Evolutionary conservation across 2,797 vertebrate species (phyloP).

Genomic region (Cossypha dichroa): DNA sequence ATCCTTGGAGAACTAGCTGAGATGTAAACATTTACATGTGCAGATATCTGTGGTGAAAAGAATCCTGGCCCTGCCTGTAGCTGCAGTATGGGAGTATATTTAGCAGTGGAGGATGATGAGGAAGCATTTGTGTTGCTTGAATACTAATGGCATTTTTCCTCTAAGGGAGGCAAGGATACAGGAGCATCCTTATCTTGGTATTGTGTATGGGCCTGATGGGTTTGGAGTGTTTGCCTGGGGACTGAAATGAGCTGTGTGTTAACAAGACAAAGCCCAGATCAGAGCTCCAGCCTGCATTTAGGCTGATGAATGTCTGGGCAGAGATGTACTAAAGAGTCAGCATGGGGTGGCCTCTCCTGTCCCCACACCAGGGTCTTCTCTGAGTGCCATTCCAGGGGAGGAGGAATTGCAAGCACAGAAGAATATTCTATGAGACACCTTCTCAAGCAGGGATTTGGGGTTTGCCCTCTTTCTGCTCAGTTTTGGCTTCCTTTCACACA

Average conservation of each 20-base stretch:
- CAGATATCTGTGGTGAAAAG: background rate
- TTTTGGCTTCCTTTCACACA: background rate
- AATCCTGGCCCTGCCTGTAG: background rate
- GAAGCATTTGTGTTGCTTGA: background rate
- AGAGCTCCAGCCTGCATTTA: background rate
- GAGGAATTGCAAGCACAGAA: background rate
- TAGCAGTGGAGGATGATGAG: background rate
- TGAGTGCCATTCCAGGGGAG: background rate
- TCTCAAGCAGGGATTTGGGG: background rate
- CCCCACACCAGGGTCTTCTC: background rate
- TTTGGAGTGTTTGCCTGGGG: background rate
- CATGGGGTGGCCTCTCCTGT: background rate
- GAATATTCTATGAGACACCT: fast-evolving
- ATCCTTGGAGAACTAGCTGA: background rate
- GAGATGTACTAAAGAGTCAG: background rate
- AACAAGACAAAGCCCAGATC: background rate
- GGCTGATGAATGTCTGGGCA: background rate
- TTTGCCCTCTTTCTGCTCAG: background rate
- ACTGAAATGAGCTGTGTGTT: background rate
- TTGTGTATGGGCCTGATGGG: background rate
- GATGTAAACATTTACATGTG: background rate
- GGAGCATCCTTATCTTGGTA: background rate
- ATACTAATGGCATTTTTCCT: background rate
- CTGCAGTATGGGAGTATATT: background rate
- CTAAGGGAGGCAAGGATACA: background rate